These are phyloP conservation scores for Meteorus sp. DNA, from an alignment of 1,140 invertebrate species.

Conservation along the genomic window DNA sequence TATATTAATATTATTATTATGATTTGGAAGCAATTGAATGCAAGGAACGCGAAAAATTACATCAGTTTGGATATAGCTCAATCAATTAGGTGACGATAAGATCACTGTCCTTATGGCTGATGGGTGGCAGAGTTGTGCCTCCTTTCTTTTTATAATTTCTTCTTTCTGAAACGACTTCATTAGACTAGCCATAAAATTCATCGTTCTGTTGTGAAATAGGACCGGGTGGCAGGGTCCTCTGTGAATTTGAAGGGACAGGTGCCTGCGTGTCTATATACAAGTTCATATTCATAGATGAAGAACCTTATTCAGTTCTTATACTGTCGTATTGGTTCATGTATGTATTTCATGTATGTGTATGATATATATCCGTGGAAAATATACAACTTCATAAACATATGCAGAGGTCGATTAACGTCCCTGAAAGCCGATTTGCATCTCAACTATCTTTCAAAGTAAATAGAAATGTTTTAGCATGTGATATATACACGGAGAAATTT, in stretches of 20 bases:
- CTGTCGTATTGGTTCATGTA: too few species aligned
- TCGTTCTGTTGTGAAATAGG: constrained; percentile 43
- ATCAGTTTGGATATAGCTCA: background rate
- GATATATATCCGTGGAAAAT: too few species aligned
- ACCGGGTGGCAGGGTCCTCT: constrained; percentile 21
- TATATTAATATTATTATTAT: background rate
- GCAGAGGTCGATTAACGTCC: too few species aligned
- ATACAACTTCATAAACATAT: too few species aligned
- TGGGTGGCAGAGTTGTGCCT: constrained; percentile 38
- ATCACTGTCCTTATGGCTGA: constrained; percentile 7
- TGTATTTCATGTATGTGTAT: too few species aligned
- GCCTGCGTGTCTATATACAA: constrained; percentile 34
- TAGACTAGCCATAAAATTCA: constrained; percentile 56
- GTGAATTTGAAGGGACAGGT: constrained; percentile 43
- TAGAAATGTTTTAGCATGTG: too few species aligned
- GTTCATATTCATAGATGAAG: constrained; percentile 44
- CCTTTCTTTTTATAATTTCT: too few species aligned
- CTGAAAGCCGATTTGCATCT: too few species aligned
- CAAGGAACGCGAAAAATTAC: background rate
- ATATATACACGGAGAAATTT: too few species aligned
- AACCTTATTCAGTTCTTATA: constrained; percentile 7
- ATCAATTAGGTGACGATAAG: constrained; percentile 7
- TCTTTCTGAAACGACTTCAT: constrained; percentile 55
- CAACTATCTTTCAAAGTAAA: too few species aligned
- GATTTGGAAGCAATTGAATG: background rate